Evolutionary conservation across 1,140 invertebrate genomes (phyloP).

Genomic region (Trachymyrmex septentrionalis): DNA sequence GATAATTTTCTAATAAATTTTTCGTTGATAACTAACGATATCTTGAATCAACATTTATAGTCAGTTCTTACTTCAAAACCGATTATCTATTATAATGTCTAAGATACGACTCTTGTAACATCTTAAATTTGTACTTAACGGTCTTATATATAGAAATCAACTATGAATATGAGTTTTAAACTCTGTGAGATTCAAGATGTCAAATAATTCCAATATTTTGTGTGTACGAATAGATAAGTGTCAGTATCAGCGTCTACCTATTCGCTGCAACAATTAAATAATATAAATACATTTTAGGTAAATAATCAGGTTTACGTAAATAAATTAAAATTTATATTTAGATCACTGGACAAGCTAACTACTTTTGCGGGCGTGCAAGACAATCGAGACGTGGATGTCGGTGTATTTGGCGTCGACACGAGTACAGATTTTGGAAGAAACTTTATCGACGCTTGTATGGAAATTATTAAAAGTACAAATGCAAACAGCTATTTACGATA

Average conservation of each 20-base stretch:
- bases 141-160: too few relatives aligned
- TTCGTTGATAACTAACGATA: neutral
- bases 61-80: too few relatives aligned
- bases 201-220: neutral
- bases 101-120: too few relatives aligned
- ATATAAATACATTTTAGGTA: neutral
- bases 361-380: neutral
- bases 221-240: neutral
- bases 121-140: too few relatives aligned
- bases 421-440: conserved; percentile 9
- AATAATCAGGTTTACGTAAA: neutral
- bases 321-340: conserved; percentile 22
- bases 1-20: neutral
- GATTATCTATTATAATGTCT: too few relatives aligned
- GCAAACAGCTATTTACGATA: neutral
- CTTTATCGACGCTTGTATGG: neutral
- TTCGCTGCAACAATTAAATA: neutral
- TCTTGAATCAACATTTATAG: neutral
- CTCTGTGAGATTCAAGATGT: neutral
- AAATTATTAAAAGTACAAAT: conserved; percentile 4
- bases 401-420: conserved; percentile 29
- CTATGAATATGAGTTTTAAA: neutral
- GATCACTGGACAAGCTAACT: conserved; percentile 25
- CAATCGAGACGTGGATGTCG: neutral
- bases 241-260: neutral